Conservation (phyloP, 2,888 invertebrate genomes). For the Agonopterix arenella region DNA sequence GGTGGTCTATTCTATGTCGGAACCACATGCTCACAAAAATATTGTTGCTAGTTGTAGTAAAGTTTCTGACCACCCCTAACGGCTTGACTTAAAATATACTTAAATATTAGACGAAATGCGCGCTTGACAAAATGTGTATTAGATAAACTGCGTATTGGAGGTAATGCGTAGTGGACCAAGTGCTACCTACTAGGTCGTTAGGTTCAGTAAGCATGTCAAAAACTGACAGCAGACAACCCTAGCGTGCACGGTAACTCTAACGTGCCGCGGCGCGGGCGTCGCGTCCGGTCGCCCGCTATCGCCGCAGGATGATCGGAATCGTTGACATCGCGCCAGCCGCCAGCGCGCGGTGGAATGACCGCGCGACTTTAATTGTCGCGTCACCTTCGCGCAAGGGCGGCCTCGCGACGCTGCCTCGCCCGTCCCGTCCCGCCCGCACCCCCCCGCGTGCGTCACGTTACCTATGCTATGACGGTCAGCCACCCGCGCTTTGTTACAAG, state of each 20-base stretch:
- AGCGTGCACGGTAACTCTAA: conserved; percentile 18
- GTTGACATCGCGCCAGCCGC: conserved; percentile 49
- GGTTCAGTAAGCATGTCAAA: neutral
- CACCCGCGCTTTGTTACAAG: conserved; percentile 36
- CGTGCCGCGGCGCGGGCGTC: conserved; percentile 43
- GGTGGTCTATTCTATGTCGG: too few relatives aligned
- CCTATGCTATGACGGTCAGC: conserved; percentile 26
- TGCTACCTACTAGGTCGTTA: too few relatives aligned
- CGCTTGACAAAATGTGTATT: too few relatives aligned
- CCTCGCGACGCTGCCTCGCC: conserved; percentile 31
- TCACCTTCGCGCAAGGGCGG: conserved; percentile 69
- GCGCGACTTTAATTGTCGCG: conserved; percentile 69
- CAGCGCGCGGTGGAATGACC: conserved; percentile 57
- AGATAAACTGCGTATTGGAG: too few relatives aligned
- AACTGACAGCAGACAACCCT: conserved; percentile 15
- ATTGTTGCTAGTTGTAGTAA: too few relatives aligned
- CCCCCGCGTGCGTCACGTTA: conserved; percentile 38
- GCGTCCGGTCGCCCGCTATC: conserved; percentile 51
- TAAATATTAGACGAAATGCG: too few relatives aligned
- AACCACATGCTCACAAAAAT: too few relatives aligned
- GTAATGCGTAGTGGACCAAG: too few relatives aligned
- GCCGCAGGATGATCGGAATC: conserved; percentile 65
- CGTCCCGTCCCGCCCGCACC: conserved; percentile 14
- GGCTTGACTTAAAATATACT: too few relatives aligned
- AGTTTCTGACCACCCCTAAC: too few relatives aligned